Conservation (phyloP, 2,888 invertebrate genomes). For the Leptarthrus brevirostris region DNA sequence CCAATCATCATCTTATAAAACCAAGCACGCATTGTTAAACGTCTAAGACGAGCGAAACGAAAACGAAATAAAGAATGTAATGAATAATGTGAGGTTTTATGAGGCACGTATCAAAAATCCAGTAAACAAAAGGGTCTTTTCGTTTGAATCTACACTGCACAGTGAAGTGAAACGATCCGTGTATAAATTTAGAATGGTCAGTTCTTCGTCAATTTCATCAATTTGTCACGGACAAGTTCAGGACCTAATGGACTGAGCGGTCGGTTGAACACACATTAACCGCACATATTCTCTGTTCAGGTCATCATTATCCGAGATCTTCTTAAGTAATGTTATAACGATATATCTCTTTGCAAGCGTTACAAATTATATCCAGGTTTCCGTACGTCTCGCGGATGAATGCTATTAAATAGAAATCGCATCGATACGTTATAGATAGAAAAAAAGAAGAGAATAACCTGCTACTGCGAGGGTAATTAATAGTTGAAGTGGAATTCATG, state of each 20-base stretch:
- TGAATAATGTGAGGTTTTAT: not conserved
- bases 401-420: no score
- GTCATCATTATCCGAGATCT: constrained; percentile 18
- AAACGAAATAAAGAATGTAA: no score
- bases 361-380: constrained; percentile 11
- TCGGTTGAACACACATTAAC: constrained; percentile 10
- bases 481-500: no score
- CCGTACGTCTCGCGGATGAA: no score
- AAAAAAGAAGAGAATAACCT: no score
- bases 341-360: constrained; percentile 18
- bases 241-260: constrained; percentile 18
- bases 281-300: not conserved
- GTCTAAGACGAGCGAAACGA: no score
- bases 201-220: constrained; percentile 19
- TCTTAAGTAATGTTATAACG: not conserved
- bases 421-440: no score
- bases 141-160: not conserved
- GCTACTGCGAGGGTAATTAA: no score
- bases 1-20: no score
- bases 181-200: not conserved
- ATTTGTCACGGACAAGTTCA: constrained; percentile 34
- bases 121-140: constrained; percentile 11
- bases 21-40: no score
- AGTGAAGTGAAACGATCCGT: constrained; percentile 8
- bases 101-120: constrained; percentile 18